Evolutionary conservation across 2,888 invertebrate genomes (phyloP).

Genomic region (Oligia latruncula): DNA sequence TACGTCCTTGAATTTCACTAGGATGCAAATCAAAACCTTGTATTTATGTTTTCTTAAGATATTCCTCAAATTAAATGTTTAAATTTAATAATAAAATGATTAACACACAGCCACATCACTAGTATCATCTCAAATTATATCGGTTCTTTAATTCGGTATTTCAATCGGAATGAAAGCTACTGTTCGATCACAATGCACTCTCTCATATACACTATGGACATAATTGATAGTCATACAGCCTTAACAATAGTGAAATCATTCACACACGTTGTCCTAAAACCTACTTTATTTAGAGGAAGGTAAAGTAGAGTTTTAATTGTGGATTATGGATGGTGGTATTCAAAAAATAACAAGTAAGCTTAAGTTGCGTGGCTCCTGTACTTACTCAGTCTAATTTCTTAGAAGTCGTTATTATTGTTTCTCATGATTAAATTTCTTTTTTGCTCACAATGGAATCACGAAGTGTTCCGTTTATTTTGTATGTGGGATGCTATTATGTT

Average conservation of each 20-base stretch:
- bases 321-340: constrained; percentile 71
- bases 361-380: constrained; percentile 90
- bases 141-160: constrained; percentile 86
- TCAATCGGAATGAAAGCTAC: constrained; percentile 89
- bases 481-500: constrained; percentile 78
- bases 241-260: constrained; percentile 88
- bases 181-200: constrained; percentile 88
- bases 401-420: constrained; percentile 89
- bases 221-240: constrained; percentile 90
- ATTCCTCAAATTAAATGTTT: no score
- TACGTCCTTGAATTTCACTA: no score
- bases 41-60: background rate
- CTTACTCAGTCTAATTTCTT: constrained; percentile 89
- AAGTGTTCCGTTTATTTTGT: constrained; percentile 81
- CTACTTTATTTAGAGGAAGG: constrained; percentile 65
- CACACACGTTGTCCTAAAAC: constrained; percentile 62
- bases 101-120: constrained; percentile 76
- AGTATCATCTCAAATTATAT: constrained; percentile 86
- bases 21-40: no score
- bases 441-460: constrained; percentile 86
- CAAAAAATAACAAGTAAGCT: constrained; percentile 84
- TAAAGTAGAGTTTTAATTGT: constrained; percentile 70
- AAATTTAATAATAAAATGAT: constrained; percentile 20
- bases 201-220: constrained; percentile 86
- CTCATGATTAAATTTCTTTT: constrained; percentile 90